Evolutionary conservation across 2,888 invertebrate species (phyloP).

Genomic region (Microdon myrmicae): DNA sequence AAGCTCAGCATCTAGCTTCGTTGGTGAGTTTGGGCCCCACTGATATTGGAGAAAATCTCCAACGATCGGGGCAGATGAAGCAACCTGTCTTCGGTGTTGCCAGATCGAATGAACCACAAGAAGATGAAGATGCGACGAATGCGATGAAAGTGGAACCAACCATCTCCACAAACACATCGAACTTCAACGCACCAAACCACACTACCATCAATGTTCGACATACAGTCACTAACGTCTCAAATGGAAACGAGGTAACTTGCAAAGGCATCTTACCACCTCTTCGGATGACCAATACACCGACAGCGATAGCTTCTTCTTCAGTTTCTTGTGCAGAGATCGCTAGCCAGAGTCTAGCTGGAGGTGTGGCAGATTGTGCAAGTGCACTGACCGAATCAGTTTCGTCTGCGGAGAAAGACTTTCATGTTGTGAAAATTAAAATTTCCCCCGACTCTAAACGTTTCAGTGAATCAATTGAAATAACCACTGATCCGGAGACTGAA

Average conservation of each 20-base stretch:
- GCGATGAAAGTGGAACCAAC: conserved; percentile 48
- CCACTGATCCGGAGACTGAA: conserved; percentile 18
- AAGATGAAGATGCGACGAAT: conserved; percentile 28
- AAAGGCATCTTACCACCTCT: conserved; percentile 40
- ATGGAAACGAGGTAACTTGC: no score
- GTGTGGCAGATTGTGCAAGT: conserved; percentile 60
- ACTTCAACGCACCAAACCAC: conserved; percentile 36
- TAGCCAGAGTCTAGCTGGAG: conserved; percentile 37
- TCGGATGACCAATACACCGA: conserved; percentile 26
- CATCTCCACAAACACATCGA: background rate
- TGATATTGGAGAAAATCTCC: conserved; percentile 23
- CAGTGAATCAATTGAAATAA: conserved; percentile 33
- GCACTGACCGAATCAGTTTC: conserved; percentile 61
- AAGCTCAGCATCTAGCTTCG: no score
- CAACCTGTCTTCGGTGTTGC: conserved; percentile 8
- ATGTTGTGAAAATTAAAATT: conserved; percentile 65
- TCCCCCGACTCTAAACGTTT: conserved; percentile 57
- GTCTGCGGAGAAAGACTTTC: conserved; percentile 55
- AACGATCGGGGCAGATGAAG: conserved; percentile 27
- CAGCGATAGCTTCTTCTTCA: conserved; percentile 17
- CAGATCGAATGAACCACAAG: conserved; percentile 8
- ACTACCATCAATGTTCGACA: conserved; percentile 38
- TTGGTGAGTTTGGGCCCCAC: no score
- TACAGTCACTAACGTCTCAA: conserved; percentile 6
- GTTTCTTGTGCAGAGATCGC: conserved; percentile 45